Conservation (phyloP, 2,888 invertebrate genomes). For the Boloria euphrosyne region DNA sequence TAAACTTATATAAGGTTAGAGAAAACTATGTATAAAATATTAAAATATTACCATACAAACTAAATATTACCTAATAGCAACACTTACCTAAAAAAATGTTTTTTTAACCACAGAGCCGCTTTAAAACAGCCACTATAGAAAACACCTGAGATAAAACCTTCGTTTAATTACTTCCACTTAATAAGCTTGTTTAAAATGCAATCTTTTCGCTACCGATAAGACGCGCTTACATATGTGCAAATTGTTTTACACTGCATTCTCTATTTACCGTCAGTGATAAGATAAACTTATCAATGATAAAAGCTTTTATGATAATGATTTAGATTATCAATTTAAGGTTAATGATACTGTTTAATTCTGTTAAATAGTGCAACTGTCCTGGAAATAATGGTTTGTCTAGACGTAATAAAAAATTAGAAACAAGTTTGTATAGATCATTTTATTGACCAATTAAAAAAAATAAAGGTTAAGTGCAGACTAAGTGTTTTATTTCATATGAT, state of each 20-base stretch:
- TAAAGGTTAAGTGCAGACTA: too few relatives aligned
- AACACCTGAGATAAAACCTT: not conserved
- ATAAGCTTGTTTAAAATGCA: slow-evolving; percentile 54
- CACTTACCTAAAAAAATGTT: too few relatives aligned
- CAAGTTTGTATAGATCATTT: too few relatives aligned
- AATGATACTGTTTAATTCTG: slow-evolving; percentile 32
- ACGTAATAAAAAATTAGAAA: not conserved
- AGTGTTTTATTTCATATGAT: too few relatives aligned
- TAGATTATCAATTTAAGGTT: slow-evolving; percentile 48
- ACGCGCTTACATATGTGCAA: slow-evolving; percentile 46
- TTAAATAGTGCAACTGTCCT: slow-evolving; percentile 11
- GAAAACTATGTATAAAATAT: too few relatives aligned
- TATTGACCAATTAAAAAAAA: too few relatives aligned
- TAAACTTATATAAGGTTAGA: too few relatives aligned
- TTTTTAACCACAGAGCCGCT: not conserved
- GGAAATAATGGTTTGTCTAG: slow-evolving; percentile 3
- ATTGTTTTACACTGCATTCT: slow-evolving; percentile 55
- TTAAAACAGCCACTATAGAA: not conserved
- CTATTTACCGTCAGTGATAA: slow-evolving; percentile 69
- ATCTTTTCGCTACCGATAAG: slow-evolving; percentile 53
- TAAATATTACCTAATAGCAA: too few relatives aligned
- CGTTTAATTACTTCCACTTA: slow-evolving; percentile 38
- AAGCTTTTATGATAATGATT: slow-evolving; percentile 50
- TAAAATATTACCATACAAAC: too few relatives aligned
- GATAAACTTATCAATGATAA: slow-evolving; percentile 47